Conservation (phyloP, 2,888 invertebrate species). For the Torymus auratus region DNA sequence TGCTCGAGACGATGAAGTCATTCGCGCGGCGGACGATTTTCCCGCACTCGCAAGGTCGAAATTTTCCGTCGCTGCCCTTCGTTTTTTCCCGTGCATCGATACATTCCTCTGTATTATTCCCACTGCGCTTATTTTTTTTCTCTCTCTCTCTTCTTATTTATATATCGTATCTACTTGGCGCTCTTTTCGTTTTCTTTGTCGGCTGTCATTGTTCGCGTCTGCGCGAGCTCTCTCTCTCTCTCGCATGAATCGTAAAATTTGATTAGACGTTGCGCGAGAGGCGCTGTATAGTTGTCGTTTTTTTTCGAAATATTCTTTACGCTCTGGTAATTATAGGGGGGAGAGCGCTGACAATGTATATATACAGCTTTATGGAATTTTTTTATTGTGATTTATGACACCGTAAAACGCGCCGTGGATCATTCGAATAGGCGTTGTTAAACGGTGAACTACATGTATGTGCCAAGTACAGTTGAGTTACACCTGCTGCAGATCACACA, state of each 20-base stretch:
- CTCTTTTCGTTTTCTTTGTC: no score
- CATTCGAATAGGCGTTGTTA: no score
- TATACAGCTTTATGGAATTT: conserved; percentile 29
- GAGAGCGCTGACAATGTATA: conserved; percentile 28
- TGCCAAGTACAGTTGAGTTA: no score
- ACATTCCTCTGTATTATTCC: conserved; percentile 2
- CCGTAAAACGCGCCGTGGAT: conserved; percentile 4
- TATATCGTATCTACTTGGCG: no score
- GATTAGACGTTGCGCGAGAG: conserved; percentile 21
- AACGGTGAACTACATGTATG: no score
- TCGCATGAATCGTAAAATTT: conserved; percentile 47
- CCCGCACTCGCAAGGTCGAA: background rate
- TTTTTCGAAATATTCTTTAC: conserved; percentile 29
- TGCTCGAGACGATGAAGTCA: no score
- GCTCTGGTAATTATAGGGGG: conserved; percentile 37
- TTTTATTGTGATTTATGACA: conserved; percentile 35
- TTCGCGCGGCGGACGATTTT: no score
- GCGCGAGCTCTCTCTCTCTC: background rate
- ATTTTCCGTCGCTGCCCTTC: conserved; percentile 43
- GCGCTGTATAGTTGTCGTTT: background rate
- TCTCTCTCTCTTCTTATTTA: no score
- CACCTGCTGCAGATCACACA: no score
- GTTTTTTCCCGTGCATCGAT: background rate
- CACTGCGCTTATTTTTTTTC: background rate
- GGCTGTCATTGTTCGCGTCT: no score